phyloP scores from a whole-genome alignment of 2,797 vertebrate species.

The Toxotes lorentzi region DNA sequence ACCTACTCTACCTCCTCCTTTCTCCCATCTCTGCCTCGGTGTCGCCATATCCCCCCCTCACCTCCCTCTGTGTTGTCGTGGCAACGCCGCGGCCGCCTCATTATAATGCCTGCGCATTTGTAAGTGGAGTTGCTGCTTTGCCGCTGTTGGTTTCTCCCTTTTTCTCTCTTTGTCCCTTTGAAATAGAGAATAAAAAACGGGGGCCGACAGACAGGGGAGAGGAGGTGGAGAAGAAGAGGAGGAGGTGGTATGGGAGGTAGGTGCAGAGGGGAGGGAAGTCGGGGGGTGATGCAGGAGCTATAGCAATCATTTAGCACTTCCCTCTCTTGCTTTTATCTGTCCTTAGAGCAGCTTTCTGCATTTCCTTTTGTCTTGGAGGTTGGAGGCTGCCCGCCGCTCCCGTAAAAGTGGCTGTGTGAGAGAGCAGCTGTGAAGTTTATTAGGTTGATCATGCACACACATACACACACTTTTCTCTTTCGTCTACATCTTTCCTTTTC shows the following conservation, averaged over 20 bases:
- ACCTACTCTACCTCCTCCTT: conserved; percentile 68
- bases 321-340: conserved; percentile 74
- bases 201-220: conserved; percentile 43
- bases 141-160: conserved; percentile 72
- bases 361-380: conserved; percentile 80
- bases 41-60: conserved; percentile 52
- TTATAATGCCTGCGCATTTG: conserved; percentile 81
- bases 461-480: conserved; percentile 6
- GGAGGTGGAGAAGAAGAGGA: conserved; percentile 18
- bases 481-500: conserved; percentile 22
- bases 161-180: conserved; percentile 72
- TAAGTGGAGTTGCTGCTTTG: conserved; percentile 79
- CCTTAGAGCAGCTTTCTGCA: conserved; percentile 70
- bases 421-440: conserved; percentile 74
- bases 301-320: conserved; percentile 80
- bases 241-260: conserved; percentile 43
- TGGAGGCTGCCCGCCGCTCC: conserved; percentile 62
- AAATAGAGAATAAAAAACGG: conserved; percentile 73
- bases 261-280: background rate
- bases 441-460: conserved; percentile 53
- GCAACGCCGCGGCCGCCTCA: conserved; percentile 81
- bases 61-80: conserved; percentile 84
- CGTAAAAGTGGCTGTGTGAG: conserved; percentile 60
- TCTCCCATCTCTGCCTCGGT: conserved; percentile 50
- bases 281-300: conserved; percentile 43